Conservation (phyloP, 2,888 invertebrate genomes). For the Caenorhabditis plicata region DNA sequence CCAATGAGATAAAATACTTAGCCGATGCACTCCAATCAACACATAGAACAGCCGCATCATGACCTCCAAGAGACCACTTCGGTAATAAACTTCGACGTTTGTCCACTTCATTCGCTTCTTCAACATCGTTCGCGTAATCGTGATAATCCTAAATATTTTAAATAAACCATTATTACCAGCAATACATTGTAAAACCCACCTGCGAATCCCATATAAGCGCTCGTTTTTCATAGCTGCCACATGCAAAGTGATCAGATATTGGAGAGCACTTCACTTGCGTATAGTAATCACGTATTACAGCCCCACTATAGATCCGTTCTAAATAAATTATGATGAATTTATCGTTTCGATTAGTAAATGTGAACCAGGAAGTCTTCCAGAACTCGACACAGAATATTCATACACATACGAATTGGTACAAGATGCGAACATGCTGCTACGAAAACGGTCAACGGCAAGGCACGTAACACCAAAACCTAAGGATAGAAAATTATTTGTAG, state of each 20-base stretch:
- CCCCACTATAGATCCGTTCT: constrained; percentile 22
- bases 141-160: constrained; percentile 29
- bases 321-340: not conserved
- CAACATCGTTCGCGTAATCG: constrained; percentile 10
- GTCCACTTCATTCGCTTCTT: constrained; percentile 9
- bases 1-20: constrained; percentile 20
- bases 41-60: constrained; percentile 17
- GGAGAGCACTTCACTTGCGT: constrained; percentile 31
- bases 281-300: constrained; percentile 26
- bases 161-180: too few relatives aligned
- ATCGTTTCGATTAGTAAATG: not conserved
- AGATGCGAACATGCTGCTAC: constrained; percentile 21
- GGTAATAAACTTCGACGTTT: constrained; percentile 7
- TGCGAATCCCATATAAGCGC: constrained; percentile 25
- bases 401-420: constrained; percentile 28
- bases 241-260: constrained; percentile 15
- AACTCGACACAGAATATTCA: constrained; percentile 13
- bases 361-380: constrained; percentile 1
- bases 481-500: too few relatives aligned
- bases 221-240: constrained; percentile 24
- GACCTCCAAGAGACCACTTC: constrained; percentile 17
- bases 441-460: constrained; percentile 23
- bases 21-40: constrained; percentile 29
- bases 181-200: too few relatives aligned
- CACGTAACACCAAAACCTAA: constrained; percentile 23